A percentile compares a stretch with the other conserved stretches of the same genome.
Conservation (phyloP, 2,797 vertebrate species). For the Acipenser transmontanus region DNA sequence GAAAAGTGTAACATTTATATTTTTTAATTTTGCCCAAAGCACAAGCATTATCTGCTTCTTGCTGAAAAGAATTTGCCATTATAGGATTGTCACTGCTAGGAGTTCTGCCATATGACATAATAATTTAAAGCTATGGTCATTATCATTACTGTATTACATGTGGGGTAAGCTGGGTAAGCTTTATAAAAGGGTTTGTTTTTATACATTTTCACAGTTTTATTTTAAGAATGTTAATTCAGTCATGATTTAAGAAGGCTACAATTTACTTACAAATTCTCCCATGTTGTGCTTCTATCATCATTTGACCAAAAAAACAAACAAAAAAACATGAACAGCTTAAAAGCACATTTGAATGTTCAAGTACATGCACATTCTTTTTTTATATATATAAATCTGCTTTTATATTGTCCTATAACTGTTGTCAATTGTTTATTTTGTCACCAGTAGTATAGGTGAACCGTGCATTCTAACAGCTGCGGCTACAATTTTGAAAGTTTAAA, state of each 20-base stretch:
- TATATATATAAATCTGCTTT: too few relatives aligned
- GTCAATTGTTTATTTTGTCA: constrained; percentile 11
- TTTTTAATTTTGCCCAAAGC: background rate
- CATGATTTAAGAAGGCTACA: background rate
- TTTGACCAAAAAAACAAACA: too few relatives aligned
- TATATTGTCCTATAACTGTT: constrained; percentile 4
- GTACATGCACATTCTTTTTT: too few relatives aligned
- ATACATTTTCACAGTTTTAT: constrained; percentile 4
- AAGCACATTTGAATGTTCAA: background rate
- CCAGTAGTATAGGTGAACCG: constrained; percentile 17
- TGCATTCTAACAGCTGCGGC: constrained; percentile 20
- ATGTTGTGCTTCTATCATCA: background rate
- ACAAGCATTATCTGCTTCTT: background rate
- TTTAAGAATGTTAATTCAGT: background rate
- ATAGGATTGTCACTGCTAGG: too few relatives aligned
- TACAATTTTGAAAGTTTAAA: constrained; percentile 6
- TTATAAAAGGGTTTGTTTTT: constrained; percentile 12
- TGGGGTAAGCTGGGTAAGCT: constrained; percentile 15
- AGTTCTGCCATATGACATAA: too few relatives aligned
- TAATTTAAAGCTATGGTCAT: too few relatives aligned
- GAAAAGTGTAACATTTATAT: background rate
- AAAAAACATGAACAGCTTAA: constrained; percentile 4
- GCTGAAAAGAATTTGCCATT: too few relatives aligned
- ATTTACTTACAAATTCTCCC: background rate
- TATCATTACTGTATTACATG: background rate